Conservation (phyloP, 1,140 invertebrate genomes). For the Listronotus oregonensis region DNA sequence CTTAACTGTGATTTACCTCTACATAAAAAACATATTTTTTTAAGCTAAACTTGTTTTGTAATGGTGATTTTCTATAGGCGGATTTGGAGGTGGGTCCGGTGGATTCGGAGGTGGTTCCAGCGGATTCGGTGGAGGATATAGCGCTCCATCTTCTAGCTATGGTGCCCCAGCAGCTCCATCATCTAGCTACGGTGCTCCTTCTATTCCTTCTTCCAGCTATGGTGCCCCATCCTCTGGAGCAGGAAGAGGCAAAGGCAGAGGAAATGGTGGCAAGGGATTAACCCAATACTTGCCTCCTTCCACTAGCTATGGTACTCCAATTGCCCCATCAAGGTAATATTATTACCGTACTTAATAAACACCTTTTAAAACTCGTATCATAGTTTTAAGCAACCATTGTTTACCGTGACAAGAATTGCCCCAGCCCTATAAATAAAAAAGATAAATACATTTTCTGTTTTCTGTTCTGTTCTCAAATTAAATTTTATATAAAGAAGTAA, state of each 20-base stretch:
- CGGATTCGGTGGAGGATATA: slow-evolving; percentile 12
- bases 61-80: too few relatives aligned
- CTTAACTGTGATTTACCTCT: too few relatives aligned
- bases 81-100: not conserved
- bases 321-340: slow-evolving; percentile 37
- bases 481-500: too few relatives aligned
- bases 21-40: too few relatives aligned
- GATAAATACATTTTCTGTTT: too few relatives aligned
- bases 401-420: too few relatives aligned
- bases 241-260: slow-evolving; percentile 20
- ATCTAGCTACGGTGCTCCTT: slow-evolving; percentile 39
- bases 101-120: slow-evolving; percentile 29
- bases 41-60: too few relatives aligned
- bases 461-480: too few relatives aligned
- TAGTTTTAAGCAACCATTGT: too few relatives aligned
- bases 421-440: too few relatives aligned
- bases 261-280: slow-evolving; percentile 40
- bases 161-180: slow-evolving; percentile 47
- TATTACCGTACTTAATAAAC: too few relatives aligned
- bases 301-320: slow-evolving; percentile 44
- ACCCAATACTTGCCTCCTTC: slow-evolving; percentile 54
- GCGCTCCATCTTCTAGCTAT: slow-evolving; percentile 41
- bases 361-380: too few relatives aligned
- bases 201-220: slow-evolving; percentile 39
- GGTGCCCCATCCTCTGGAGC: slow-evolving; percentile 48